Evolutionary conservation across 92 coral and sea anemone species (phyloP).

Genomic region (Parazoanthus swiftii): DNA sequence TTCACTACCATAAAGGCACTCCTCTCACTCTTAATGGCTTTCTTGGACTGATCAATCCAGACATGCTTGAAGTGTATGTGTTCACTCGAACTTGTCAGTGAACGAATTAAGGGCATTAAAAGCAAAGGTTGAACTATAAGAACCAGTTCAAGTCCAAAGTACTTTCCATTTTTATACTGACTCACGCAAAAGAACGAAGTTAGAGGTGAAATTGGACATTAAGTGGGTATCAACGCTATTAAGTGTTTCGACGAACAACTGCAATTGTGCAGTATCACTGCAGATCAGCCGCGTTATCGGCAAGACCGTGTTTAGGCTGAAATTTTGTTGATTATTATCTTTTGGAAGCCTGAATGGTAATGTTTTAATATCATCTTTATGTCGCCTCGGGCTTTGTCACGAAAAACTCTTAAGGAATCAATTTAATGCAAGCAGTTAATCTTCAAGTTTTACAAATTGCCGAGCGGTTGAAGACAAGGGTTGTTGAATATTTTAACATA

Average conservation of each 20-base stretch:
- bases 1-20: constrained; percentile 13
- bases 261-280: constrained; percentile 21
- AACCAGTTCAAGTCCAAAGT: neutral
- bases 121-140: neutral
- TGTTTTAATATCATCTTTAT: constrained; percentile 33
- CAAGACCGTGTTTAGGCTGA: constrained; percentile 44
- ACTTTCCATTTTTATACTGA: neutral
- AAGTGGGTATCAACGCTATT: constrained; percentile 1
- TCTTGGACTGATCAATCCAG: constrained; percentile 15
- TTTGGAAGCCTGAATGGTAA: constrained; percentile 34
- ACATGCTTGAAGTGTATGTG: constrained; percentile 4
- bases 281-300: constrained; percentile 43
- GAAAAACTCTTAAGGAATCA: constrained; percentile 42
- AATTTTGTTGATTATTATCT: constrained; percentile 42
- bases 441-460: neutral
- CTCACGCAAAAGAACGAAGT: neutral
- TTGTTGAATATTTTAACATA: neutral
- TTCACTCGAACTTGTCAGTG: neutral
- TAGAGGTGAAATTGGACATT: constrained; percentile 1
- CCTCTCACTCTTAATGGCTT: constrained; percentile 25
- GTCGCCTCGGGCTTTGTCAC: constrained; percentile 46
- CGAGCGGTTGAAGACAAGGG: neutral
- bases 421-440: constrained; percentile 27
- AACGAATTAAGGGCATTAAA: constrained; percentile 16
- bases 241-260: constrained; percentile 4